Conservation (phyloP, 2,113 vertebrate species). For the Percina caprodes region DNA sequence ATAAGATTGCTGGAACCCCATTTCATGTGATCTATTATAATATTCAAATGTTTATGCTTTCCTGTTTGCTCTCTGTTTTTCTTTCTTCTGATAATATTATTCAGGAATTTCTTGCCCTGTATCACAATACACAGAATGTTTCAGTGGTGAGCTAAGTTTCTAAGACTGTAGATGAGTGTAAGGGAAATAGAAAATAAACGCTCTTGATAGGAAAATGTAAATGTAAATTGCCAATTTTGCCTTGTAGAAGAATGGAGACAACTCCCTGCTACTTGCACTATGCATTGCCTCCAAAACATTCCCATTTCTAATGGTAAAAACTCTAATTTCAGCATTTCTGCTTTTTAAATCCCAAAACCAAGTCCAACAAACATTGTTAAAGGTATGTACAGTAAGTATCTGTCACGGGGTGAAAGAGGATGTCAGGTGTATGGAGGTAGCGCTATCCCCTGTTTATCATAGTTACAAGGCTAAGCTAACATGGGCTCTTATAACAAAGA, state of each 20-base stretch:
- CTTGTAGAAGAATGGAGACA: conserved; percentile 16
- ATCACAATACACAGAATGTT: background rate
- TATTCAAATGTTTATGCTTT: conserved; percentile 9
- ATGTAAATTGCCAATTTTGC: conserved; percentile 35
- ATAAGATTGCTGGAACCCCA: conserved; percentile 20
- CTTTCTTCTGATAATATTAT: background rate
- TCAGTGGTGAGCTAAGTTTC: background rate
- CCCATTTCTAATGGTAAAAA: conserved; percentile 7
- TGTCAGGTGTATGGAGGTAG: background rate
- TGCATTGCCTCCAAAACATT: conserved; percentile 1
- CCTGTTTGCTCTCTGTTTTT: background rate
- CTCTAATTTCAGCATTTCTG: background rate
- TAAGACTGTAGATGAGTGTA: background rate
- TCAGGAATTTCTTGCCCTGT: background rate
- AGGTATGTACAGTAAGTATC: background rate
- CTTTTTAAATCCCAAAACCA: background rate
- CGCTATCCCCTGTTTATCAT: background rate
- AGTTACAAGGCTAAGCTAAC: too few species aligned
- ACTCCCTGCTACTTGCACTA: conserved; percentile 29
- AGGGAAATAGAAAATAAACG: background rate
- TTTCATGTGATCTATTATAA: conserved; percentile 34
- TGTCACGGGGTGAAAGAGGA: background rate
- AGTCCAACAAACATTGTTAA: background rate
- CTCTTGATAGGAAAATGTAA: background rate
- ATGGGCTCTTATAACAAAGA: too few species aligned